Evolutionary conservation across 2,797 vertebrate genomes (phyloP).

Genomic region (Pipistrellus nathusii): DNA sequence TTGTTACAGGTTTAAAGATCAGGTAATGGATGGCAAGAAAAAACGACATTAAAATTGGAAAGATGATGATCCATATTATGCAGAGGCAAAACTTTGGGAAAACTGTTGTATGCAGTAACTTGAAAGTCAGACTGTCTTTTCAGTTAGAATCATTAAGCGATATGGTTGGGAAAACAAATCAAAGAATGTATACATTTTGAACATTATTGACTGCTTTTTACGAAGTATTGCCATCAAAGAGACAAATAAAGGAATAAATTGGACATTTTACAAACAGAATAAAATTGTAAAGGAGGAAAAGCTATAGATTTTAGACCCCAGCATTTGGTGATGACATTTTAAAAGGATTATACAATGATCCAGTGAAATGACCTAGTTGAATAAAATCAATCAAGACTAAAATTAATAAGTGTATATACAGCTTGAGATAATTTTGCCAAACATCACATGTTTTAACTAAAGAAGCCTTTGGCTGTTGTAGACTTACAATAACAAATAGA

Average conservation of each 20-base stretch:
- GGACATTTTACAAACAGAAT: neutral
- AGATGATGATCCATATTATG: neutral
- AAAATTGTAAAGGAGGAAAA: slow-evolving; percentile 20
- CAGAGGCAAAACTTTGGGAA: neutral
- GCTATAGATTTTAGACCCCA: neutral
- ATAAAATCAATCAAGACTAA: slow-evolving; percentile 15
- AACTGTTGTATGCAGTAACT: neutral
- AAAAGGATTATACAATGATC: neutral
- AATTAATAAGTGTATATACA: neutral
- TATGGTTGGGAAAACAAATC: neutral
- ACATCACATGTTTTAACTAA: neutral
- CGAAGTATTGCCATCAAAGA: neutral
- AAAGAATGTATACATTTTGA: neutral
- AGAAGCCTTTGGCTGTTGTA: neutral
- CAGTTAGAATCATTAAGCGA: neutral
- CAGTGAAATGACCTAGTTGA: neutral
- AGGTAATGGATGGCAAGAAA: neutral
- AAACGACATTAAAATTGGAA: neutral
- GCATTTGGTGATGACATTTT: neutral
- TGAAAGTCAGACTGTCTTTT: neutral
- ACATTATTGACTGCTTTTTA: neutral
- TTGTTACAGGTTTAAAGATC: neutral
- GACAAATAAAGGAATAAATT: neutral
- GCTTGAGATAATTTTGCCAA: slow-evolving; percentile 1
- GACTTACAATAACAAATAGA: neutral